Evolutionary conservation across 1,140 invertebrate genomes (phyloP), one percentile per base, ranked within the genome.

Genomic region (Holcopasites calliopsidis): DNA sequence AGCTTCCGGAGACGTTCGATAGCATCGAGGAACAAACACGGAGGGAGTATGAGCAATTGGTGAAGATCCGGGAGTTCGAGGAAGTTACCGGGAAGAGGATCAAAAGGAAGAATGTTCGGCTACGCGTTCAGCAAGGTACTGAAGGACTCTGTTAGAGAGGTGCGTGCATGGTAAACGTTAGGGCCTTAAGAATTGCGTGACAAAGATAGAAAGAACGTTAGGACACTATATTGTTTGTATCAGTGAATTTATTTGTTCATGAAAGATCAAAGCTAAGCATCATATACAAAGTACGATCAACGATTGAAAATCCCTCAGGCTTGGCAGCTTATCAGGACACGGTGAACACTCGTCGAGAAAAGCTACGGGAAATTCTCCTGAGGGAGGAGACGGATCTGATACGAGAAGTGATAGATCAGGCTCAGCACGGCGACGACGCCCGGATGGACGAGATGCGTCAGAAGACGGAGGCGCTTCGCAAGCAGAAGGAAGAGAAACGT

Each of bases 391-490:
- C 42, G 26, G 33, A 21, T 10, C 40, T 84, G 5, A 75, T n/a
- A 10, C 65, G 52, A 21, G 85, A 89, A 76, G 35, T 88, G 26
- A 57, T 74, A 3, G 66, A 88, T 42, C 61, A 82, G 38, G 76
- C 42, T 8, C 73, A 73, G 10, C 74, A 77, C 50, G 65, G 50
- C 11, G 55, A 79, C 8, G 60, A 74, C 10, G 58, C 62, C 3
- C 78, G 64, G 35, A 78, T 84, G 40, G 66, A 74, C 6, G 80
- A 87, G 35, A 61, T 75, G 52, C 71, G 42, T 7, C 60, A 18
- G 1, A 28, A 11, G 6, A 33, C 42, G 10, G 60, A 64, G 7
- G 60, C 44, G 1, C 44, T 64, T 13, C 60, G 10, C 10, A 80
- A 66, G 7, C 64, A 66, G 11, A 69, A 76, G 31, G 79, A 85